Evolutionary conservation across 2,113 vertebrate genomes (phyloP).

Genomic region (Microtus oregoni): DNA sequence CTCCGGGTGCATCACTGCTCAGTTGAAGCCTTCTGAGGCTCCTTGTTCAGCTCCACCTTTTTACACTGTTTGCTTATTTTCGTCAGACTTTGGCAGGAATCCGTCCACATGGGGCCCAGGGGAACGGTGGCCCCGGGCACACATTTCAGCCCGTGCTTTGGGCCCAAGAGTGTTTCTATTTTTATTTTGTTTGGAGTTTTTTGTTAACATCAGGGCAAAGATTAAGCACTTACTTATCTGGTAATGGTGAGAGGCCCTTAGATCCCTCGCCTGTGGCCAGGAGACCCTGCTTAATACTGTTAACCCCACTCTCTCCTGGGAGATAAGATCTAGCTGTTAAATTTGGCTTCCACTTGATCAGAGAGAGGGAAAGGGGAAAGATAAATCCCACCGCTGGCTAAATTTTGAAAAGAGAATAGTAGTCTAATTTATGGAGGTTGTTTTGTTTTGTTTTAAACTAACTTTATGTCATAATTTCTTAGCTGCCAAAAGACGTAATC

Average conservation of each 20-base stretch:
- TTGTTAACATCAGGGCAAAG: slow-evolving; percentile 63
- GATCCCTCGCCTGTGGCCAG: slow-evolving; percentile 50
- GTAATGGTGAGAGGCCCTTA: not conserved
- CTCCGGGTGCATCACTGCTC: not conserved
- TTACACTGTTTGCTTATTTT: slow-evolving; percentile 66
- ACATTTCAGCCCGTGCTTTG: slow-evolving; percentile 44
- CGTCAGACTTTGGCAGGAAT: slow-evolving; percentile 62
- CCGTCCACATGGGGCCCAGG: slow-evolving; percentile 34
- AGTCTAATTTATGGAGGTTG: slow-evolving; percentile 79
- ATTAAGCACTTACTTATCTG: slow-evolving; percentile 65
- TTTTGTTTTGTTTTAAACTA: slow-evolving; percentile 63
- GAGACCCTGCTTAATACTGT: slow-evolving; percentile 47
- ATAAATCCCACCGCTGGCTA: slow-evolving; percentile 34
- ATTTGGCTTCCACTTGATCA: slow-evolving; percentile 56
- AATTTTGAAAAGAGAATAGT: slow-evolving; percentile 74
- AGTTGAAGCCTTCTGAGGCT: slow-evolving; percentile 57
- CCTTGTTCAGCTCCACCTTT: slow-evolving; percentile 65
- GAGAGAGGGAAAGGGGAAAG: slow-evolving; percentile 56
- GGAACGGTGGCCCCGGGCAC: slow-evolving; percentile 62
- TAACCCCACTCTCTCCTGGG: not conserved
- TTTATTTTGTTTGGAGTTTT: slow-evolving; percentile 77
- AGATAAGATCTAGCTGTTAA: slow-evolving; percentile 57
- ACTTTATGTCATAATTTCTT: slow-evolving; percentile 78
- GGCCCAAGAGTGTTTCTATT: slow-evolving; percentile 63
- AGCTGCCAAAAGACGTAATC: slow-evolving; percentile 80